Evolutionary conservation across 2,888 invertebrate genomes (phyloP).

Genomic region (Gasteruption jaculator): DNA sequence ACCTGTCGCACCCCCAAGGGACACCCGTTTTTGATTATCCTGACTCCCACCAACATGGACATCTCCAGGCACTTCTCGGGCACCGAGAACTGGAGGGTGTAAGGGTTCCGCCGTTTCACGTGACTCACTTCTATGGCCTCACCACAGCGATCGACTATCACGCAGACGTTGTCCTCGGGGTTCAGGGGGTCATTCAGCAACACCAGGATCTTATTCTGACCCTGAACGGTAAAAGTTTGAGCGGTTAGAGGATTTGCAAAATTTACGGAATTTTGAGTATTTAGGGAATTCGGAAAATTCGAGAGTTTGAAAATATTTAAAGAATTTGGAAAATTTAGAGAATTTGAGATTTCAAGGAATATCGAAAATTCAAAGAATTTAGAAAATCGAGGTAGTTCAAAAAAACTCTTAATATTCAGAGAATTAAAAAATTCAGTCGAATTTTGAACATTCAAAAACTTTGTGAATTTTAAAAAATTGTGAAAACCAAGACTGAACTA

Average conservation of each 20-base stretch:
- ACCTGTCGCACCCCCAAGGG: slow-evolving; percentile 78
- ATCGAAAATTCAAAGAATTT: no score
- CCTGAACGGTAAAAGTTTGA: no score
- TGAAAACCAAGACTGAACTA: no score
- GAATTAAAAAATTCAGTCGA: background rate
- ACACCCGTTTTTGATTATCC: slow-evolving; percentile 76
- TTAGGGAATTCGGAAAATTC: no score
- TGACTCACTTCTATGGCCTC: slow-evolving; percentile 71
- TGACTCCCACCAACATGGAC: slow-evolving; percentile 76
- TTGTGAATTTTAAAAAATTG: no score
- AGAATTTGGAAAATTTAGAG: no score
- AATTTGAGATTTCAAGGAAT: no score
- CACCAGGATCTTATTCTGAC: slow-evolving; percentile 78
- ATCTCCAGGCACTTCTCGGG: slow-evolving; percentile 79
- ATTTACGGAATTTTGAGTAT: no score
- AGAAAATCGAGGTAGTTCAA: no score
- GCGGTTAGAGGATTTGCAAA: no score
- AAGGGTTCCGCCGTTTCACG: slow-evolving; percentile 78
- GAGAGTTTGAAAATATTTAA: no score
- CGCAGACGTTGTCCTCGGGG: slow-evolving; percentile 71
- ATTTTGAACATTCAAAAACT: background rate
- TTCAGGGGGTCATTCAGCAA: slow-evolving; percentile 74
- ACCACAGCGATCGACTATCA: slow-evolving; percentile 77
- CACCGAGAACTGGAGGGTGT: slow-evolving; percentile 77
- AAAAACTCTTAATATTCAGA: background rate